These are phyloP conservation scores for Pogoniulus pusillus DNA, from an alignment of 2,797 vertebrate genomes.

Conservation along the genomic window DNA sequence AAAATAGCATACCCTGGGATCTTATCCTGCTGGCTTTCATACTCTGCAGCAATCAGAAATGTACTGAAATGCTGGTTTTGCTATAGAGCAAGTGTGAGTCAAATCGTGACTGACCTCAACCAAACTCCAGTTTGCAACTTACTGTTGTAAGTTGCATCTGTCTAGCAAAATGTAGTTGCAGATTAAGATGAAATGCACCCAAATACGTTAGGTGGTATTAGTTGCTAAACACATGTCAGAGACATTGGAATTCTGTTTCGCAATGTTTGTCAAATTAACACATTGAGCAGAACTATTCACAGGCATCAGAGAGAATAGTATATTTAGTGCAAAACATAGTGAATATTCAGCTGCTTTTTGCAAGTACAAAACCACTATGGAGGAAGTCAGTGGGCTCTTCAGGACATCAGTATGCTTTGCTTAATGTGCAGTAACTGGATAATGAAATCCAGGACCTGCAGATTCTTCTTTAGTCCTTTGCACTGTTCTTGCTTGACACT, in stretches of 20 bases:
- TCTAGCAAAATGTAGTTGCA: neutral
- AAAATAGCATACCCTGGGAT: neutral
- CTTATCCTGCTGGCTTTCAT: neutral
- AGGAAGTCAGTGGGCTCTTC: neutral
- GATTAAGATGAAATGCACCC: neutral
- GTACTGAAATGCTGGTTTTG: neutral
- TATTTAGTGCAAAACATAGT: neutral
- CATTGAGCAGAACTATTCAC: neutral
- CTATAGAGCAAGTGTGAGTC: neutral
- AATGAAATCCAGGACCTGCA: neutral
- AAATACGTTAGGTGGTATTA: neutral
- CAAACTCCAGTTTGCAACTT: neutral
- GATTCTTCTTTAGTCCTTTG: neutral
- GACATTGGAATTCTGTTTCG: neutral
- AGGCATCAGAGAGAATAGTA: neutral
- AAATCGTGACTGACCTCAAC: neutral
- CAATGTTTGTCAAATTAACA: neutral
- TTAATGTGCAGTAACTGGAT: neutral
- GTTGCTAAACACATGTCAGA: neutral
- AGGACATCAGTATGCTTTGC: neutral
- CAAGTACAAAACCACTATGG: neutral
- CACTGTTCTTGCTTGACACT: neutral
- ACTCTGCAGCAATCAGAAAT: neutral
- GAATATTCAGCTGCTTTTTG: neutral
- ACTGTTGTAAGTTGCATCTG: constrained; percentile 2